Percentiles rank a stretch among this genome's conserved stretches.
Evolutionary conservation across 2,113 vertebrate species (phyloP).

Genomic region (Coptodon rendalli): DNA sequence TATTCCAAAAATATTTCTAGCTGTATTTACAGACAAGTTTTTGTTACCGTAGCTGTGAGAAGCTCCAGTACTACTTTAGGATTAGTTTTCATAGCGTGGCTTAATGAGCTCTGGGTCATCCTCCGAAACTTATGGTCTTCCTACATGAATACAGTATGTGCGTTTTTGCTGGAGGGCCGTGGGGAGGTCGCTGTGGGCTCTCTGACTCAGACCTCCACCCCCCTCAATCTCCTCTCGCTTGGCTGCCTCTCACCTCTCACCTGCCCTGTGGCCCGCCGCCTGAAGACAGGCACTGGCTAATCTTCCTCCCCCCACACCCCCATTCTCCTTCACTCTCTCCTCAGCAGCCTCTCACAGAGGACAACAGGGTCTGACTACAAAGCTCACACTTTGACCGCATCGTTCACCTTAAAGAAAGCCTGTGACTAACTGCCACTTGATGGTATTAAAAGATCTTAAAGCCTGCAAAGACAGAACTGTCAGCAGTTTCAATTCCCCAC

Average conservation of each 20-base stretch:
- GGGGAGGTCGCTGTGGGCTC: conserved; percentile 39
- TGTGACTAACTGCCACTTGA: neutral
- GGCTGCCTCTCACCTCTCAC: conserved; percentile 63
- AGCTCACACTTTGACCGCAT: conserved; percentile 9
- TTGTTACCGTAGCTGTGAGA: neutral
- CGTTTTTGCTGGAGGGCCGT: neutral
- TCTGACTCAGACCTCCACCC: conserved; percentile 62
- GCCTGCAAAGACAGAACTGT: neutral
- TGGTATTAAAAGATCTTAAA: neutral
- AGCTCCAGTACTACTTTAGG: neutral
- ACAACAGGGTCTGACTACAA: conserved; percentile 4
- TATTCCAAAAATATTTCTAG: conserved; percentile 23
- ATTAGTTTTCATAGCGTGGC: neutral
- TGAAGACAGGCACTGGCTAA: conserved; percentile 43
- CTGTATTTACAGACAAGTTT: neutral
- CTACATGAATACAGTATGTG: conserved; percentile 13
- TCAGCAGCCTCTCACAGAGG: conserved; percentile 2
- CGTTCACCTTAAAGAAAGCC: neutral
- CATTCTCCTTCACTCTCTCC: neutral
- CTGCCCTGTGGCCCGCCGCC: conserved; percentile 61
- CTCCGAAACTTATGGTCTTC: neutral
- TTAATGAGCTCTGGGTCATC: neutral
- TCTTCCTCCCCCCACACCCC: neutral
- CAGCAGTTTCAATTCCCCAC: neutral
- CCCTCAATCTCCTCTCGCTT: conserved; percentile 40